Evolutionary conservation across 1,140 invertebrate genomes (phyloP), one percentile per base, ranked within the genome.

Genomic region (Tyrophagus putrescentiae): DNA sequence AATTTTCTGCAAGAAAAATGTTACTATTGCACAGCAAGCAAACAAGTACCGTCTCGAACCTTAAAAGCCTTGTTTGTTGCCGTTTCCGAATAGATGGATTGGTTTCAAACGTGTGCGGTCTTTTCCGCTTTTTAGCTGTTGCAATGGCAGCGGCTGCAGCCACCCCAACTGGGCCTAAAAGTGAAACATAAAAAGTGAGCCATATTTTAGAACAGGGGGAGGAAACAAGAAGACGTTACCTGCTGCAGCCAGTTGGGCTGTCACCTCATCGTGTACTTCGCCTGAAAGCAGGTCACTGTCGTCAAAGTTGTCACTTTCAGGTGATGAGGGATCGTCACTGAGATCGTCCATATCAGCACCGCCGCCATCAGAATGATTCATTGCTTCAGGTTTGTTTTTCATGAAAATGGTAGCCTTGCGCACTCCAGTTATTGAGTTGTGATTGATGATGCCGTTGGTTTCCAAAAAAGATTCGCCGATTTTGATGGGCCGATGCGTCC

Each of bases 81-180:
- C 93, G 75, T 74, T 96, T 95, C 64, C 92, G 77, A 57, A 95
- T 90, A 39, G 91, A 95, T 5, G 93, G 92, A 79, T 97, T 96
- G 54, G 92, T 96, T 76, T 97, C 92, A 75, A 97, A 97, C 67
- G 87, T 87, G 74, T 96, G 91, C 32, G 89, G 89, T 67, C 91
- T 75, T 76, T 94, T 94, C 64, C 91, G 78, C 69, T 95, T 96
- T 71, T 94, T 95, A 0, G 89, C 87, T 16, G 91, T 93, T 6
- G 90, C 87, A 66, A 97, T 96, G 16, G 92, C 92, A 28, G 92
- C 92, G 4, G 92, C 92, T 21, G 92, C 92, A 11, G 92, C 93
- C 69, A 97, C 89, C 25, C 93, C 92, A 60, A 95, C 84, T 0
- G 92, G 90, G 60, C 89, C 87, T 91, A 60, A 29, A 52, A n/a